Percentiles rank a stretch among this genome's conserved stretches.
phyloP scores from a whole-genome alignment of 2,888 invertebrate genomes.

The Ornithoptera priamus region DNA sequence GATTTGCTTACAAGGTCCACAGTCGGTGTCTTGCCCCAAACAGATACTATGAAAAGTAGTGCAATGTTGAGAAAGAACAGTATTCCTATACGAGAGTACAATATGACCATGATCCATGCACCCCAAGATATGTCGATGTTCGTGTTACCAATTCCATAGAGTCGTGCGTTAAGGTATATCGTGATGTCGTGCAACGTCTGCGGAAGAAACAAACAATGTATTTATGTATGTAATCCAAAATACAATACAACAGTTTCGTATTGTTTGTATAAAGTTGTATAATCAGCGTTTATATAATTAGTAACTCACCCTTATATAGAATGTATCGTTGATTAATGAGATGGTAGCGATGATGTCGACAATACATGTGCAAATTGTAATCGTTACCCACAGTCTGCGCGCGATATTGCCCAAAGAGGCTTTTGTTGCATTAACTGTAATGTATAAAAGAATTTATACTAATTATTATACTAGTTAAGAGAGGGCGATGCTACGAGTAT shows the following conservation, averaged over 20 bases:
- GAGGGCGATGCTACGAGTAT: no score
- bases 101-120: conserved; percentile 66
- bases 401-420: conserved; percentile 47
- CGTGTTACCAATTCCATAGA: conserved; percentile 49
- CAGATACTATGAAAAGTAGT: conserved; percentile 51
- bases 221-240: background rate
- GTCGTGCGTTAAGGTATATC: conserved; percentile 53
- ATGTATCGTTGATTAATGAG: conserved; percentile 60
- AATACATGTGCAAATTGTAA: conserved; percentile 45
- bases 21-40: conserved; percentile 44
- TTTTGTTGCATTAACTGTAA: conserved; percentile 53
- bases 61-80: conserved; percentile 72
- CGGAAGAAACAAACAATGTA: background rate
- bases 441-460: conserved; percentile 12
- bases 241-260: no score
- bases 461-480: no score
- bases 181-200: conserved; percentile 60
- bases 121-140: conserved; percentile 53
- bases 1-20: background rate
- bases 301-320: conserved; percentile 58
- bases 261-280: background rate
- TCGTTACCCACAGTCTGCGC: conserved; percentile 63
- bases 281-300: no score
- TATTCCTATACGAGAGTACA: conserved; percentile 68
- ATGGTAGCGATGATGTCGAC: conserved; percentile 57